These are phyloP conservation scores for Arge pagana DNA, from an alignment of 2,888 invertebrate genomes.

Conservation along the genomic window DNA sequence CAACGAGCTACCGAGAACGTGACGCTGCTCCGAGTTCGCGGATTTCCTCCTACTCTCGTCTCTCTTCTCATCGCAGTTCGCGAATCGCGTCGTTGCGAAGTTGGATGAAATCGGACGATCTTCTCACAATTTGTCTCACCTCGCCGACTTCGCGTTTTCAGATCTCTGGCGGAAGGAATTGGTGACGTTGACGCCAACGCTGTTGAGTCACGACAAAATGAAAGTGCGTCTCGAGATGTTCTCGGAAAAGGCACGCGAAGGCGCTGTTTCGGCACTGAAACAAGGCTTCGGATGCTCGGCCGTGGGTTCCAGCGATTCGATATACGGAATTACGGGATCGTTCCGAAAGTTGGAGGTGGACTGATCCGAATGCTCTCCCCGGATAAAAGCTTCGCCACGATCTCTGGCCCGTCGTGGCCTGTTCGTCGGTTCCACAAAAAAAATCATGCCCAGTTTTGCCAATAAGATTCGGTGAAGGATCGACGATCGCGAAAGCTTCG, in stretches of 20 bases:
- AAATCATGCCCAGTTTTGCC: too few relatives aligned
- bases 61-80: too few relatives aligned
- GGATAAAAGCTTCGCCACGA: too few relatives aligned
- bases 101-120: background rate
- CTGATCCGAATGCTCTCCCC: constrained; percentile 54
- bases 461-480: too few relatives aligned
- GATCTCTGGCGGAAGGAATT: constrained; percentile 75
- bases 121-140: constrained; percentile 18
- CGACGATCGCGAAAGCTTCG: too few relatives aligned
- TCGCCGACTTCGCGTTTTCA: constrained; percentile 48
- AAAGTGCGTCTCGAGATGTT: constrained; percentile 70
- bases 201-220: constrained; percentile 73
- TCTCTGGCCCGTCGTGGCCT: too few relatives aligned
- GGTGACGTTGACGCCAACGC: constrained; percentile 62
- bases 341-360: constrained; percentile 81
- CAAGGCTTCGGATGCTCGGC: constrained; percentile 65
- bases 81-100: constrained; percentile 7
- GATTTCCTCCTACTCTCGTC: too few relatives aligned
- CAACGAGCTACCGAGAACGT: too few relatives aligned
- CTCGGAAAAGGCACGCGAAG: constrained; percentile 73
- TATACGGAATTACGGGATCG: constrained; percentile 73
- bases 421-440: too few relatives aligned
- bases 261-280: constrained; percentile 74
- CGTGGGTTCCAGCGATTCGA: constrained; percentile 64
- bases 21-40: too few relatives aligned